A percentile compares a stretch with the other conserved stretches of the same genome.
phyloP scores from a whole-genome alignment of 1,140 invertebrate species.

The Nebria ingens region DNA sequence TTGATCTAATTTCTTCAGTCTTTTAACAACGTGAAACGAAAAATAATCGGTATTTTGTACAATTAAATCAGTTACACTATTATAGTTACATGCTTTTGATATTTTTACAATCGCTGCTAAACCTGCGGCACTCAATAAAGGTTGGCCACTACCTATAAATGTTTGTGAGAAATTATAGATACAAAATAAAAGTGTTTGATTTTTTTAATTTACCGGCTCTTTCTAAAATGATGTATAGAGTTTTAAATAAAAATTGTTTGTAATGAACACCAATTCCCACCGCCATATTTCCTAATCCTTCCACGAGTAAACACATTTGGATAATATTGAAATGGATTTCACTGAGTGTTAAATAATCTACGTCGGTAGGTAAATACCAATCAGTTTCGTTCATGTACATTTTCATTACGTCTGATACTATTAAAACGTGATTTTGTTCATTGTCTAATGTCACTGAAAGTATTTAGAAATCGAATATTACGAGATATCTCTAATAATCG shows the following conservation, averaged over 20 bases:
- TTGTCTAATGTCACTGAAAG: constrained; percentile 11
- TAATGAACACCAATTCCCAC: constrained; percentile 36
- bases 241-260: constrained; percentile 46
- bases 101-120: constrained; percentile 42
- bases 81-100: constrained; percentile 37
- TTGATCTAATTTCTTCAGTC: constrained; percentile 43
- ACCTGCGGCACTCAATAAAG: constrained; percentile 42
- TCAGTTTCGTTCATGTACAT: constrained; percentile 40
- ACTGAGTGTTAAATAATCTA: constrained; percentile 29
- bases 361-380: constrained; percentile 46
- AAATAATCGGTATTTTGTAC: constrained; percentile 54
- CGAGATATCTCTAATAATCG: constrained; percentile 14
- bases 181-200: too few species aligned
- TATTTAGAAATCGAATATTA: constrained; percentile 11
- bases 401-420: background rate
- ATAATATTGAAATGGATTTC: constrained; percentile 48
- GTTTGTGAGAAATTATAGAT: too few species aligned
- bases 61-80: constrained; percentile 42
- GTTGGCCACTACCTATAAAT: constrained; percentile 44
- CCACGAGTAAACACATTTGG: constrained; percentile 47
- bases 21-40: constrained; percentile 49
- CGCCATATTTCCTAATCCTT: constrained; percentile 51
- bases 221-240: constrained; percentile 55
- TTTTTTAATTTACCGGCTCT: constrained; percentile 49
- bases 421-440: constrained; percentile 14